These are phyloP conservation scores for Sinonovacula constricta DNA, from an alignment of 1,140 invertebrate genomes.

Conservation along the genomic window DNA sequence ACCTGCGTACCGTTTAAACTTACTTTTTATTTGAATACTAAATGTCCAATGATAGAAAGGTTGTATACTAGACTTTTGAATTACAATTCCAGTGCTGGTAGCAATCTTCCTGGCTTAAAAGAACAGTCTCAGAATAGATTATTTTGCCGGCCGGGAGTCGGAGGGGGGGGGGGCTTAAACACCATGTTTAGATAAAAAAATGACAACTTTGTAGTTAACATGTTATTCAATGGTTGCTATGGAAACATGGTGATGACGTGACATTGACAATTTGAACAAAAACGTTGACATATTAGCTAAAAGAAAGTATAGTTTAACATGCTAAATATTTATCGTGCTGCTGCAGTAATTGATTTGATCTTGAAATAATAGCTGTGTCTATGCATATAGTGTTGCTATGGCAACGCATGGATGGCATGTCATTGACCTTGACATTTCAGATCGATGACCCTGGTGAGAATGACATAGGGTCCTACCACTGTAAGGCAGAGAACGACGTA, in stretches of 20 bases:
- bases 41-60: background rate
- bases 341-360: background rate
- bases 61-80: background rate
- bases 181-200: no score
- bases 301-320: background rate
- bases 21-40: background rate
- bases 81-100: background rate
- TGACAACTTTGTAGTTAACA: no score
- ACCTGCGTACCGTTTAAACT: background rate
- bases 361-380: conserved; percentile 9
- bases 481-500: conserved; percentile 29
- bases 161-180: no score
- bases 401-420: background rate
- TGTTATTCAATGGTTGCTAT: no score
- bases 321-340: background rate
- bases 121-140: no score
- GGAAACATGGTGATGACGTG: no score
- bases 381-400: background rate
- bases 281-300: background rate
- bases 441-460: background rate
- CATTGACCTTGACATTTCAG: conserved; percentile 3
- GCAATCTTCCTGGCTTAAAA: no score
- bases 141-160: no score
- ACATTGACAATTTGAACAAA: no score
- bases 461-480: conserved; percentile 32